Evolutionary conservation across 2,113 vertebrate species (phyloP), one percentile per base, ranked within the genome.

Genomic region (Zosterops hypoxanthus): DNA sequence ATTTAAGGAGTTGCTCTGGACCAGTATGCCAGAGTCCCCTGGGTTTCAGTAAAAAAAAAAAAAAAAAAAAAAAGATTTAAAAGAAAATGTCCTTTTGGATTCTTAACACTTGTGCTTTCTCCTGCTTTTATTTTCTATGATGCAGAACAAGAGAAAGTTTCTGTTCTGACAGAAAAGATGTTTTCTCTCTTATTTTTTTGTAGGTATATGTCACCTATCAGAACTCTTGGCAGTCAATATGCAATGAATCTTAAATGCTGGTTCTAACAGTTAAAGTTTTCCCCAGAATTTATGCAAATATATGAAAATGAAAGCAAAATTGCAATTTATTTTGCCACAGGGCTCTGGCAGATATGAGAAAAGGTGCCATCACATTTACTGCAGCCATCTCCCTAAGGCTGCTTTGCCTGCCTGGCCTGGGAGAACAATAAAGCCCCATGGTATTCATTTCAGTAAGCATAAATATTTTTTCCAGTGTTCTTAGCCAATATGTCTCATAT

Each of bases 381-480:
- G 65, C 71, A 82, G 66, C 78, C 59, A 33, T 34, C 44, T 88
- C 81, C 42, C n/a, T 42, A 33, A 36, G 47, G 65, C 86, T 63
- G 78, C 81, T 86, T 78, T 11, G 55, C 75, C 86, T 60, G 82
- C 88, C 72, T 49, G 56, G 69, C 90, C 59, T 69, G 52, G 66
- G 85, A 92, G 56, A 96, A 91, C 88, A 94, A 81, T 92, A 92
- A 95, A 88, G 80, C 75, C 73, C 69, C 50, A 2, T 31, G 78
- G 47, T 85, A 91, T 78, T 76, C 76, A 82, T 82, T 95, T 88
- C 84, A 82, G 71, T 72, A 87, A 94, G 93, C 63, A 36, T 72
- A 82, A 92, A 65, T 94, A 75, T 76, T 94, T 95, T 86, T 95
- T 95, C 80, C 86, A 95, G 57, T 25, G 65, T 53, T 81, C 78